Conservation (phyloP, 2,888 invertebrate species). For the Drosophila hamatofila region DNA sequence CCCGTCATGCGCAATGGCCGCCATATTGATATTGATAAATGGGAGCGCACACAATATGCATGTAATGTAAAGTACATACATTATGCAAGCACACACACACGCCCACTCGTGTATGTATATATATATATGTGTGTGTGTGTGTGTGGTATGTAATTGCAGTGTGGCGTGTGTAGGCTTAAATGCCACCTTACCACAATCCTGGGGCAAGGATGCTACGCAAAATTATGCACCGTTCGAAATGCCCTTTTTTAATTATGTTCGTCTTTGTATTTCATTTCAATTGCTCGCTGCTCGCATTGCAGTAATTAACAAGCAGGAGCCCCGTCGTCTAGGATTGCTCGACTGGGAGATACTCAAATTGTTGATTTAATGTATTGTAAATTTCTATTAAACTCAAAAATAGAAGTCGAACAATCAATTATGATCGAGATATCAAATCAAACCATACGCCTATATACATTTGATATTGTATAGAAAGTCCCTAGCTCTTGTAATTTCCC, state of each 20-base stretch:
- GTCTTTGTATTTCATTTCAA: slow-evolving; percentile 37
- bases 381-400: background rate
- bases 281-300: slow-evolving; percentile 22
- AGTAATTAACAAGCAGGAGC: slow-evolving; percentile 30
- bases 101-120: background rate
- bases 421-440: background rate
- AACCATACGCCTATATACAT: too few species aligned
- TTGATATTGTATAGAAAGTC: too few species aligned
- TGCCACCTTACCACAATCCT: slow-evolving; percentile 25
- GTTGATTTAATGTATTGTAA: background rate
- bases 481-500: too few species aligned
- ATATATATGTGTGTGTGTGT: background rate
- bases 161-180: slow-evolving; percentile 28
- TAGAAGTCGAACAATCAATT: too few species aligned
- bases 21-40: slow-evolving; percentile 73
- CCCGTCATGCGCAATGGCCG: slow-evolving; percentile 82
- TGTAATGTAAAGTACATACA: slow-evolving; percentile 14
- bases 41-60: slow-evolving; percentile 19
- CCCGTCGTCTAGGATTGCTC: background rate
- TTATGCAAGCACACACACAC: slow-evolving; percentile 6
- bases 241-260: slow-evolving; percentile 46
- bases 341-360: background rate
- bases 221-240: slow-evolving; percentile 31
- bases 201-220: slow-evolving; percentile 50
- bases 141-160: slow-evolving; percentile 30